phyloP scores from a whole-genome alignment of 2,888 invertebrate species.

The Tipula vernalis region DNA sequence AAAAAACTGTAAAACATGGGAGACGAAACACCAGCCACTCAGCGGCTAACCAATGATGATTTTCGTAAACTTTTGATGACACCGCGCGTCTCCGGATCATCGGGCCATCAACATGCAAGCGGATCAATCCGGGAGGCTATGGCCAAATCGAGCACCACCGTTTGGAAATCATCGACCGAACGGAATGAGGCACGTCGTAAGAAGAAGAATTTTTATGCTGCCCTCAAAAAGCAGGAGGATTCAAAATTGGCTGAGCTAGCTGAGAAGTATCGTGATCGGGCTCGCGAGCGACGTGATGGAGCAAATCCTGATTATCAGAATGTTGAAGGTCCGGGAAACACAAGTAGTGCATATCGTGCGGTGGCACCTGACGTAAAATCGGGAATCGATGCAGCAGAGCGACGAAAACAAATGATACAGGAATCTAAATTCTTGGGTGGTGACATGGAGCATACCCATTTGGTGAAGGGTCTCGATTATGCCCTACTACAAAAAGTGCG shows the following conservation, averaged over 20 bases:
- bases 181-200: slow-evolving; percentile 77
- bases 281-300: slow-evolving; percentile 82
- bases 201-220: slow-evolving; percentile 92
- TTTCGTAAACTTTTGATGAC: slow-evolving; percentile 94
- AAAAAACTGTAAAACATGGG: slow-evolving; percentile 33
- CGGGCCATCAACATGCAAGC: slow-evolving; percentile 28
- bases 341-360: slow-evolving; percentile 48
- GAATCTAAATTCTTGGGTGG: slow-evolving; percentile 99
- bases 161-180: slow-evolving; percentile 37
- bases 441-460: slow-evolving; percentile 99
- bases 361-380: slow-evolving; percentile 95
- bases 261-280: slow-evolving; percentile 84
- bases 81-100: slow-evolving; percentile 61
- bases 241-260: slow-evolving; percentile 88
- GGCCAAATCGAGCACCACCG: slow-evolving; percentile 39
- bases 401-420: slow-evolving; percentile 87
- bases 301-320: slow-evolving; percentile 67
- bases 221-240: slow-evolving; percentile 87
- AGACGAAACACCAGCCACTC: slow-evolving; percentile 53
- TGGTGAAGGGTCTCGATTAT: slow-evolving; percentile 95
- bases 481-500: slow-evolving; percentile 85
- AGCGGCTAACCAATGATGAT: slow-evolving; percentile 89
- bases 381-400: slow-evolving; percentile 87
- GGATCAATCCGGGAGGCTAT: slow-evolving; percentile 58
- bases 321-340: slow-evolving; percentile 57